Base-by-base conservation (phyloP, 2,113 vertebrate genomes). In the Cyrtonyx montezumae region DNA sequence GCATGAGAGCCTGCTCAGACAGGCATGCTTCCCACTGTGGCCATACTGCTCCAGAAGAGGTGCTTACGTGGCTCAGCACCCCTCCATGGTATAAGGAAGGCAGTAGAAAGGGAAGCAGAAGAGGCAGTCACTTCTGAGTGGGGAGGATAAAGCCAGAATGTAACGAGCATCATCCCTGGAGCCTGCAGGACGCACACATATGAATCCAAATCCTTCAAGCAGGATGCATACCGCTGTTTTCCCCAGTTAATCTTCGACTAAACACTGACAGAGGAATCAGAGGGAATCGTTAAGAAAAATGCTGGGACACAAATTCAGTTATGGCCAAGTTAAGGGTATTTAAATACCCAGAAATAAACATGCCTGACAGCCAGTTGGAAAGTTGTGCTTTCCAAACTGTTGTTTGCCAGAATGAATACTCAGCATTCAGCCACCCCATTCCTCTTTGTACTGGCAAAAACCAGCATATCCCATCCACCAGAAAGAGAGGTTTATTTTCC, bases 261-360 rank as follows among this genome's bases (percentile, higher is more conserved):
- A 95, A 69, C 40, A 63, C 49, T 67, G 40, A 68, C 61, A 55
- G 84, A 93, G 28, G 61, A 95, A 93, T 79, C 30, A 8, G 84
- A 91, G n/a, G 61, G 46, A 46, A 62, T 86, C 89, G 94, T 95
- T 68, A 87, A 91, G 94, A 92, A 91, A 95, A 96, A 83, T 80
- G 71, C 71, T 63, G 36, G 37, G 81, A 84, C 65, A 90, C 56
- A 87, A 87, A 92, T 91, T 84, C 66, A 73, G 87, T 89, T 84
- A 70, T 67, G 48, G 55, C 71, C 66, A 65, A 89, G 79, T 77
- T 65, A 62, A 79, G 70, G 74, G 78, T 34, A 68, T 28, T 81
- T 74, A 45, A 40, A 68, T n/a, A 79, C 32, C 77, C 59, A 66
- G 53, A 86, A 93, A 94, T 86, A 90, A 84, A 55, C 65, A 67